These are phyloP conservation scores for Phyllotis vaccarum DNA, from an alignment of 2,797 vertebrate genomes.

Conservation along the genomic window DNA sequence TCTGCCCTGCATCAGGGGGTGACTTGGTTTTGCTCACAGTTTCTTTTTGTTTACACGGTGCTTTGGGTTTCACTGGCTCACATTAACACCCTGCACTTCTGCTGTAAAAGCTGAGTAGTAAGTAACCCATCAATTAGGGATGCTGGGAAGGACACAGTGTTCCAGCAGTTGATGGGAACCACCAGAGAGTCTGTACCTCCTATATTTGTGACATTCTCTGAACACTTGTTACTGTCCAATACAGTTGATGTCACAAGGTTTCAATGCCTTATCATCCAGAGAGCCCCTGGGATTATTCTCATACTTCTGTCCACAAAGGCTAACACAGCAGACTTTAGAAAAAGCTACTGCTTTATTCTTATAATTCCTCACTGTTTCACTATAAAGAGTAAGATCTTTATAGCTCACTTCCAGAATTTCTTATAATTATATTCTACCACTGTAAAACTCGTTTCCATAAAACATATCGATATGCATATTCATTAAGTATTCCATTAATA, in stretches of 20 bases:
- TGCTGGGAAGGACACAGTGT: neutral
- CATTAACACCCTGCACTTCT: neutral
- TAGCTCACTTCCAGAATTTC: conserved; percentile 41
- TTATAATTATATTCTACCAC: conserved; percentile 46
- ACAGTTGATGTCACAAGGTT: neutral
- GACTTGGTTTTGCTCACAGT: neutral
- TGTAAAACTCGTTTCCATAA: conserved; percentile 36
- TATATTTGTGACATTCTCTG: neutral
- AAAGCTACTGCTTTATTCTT: neutral
- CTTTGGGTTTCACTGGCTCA: neutral
- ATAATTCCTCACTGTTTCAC: conserved; percentile 20
- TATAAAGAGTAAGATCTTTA: conserved; percentile 53
- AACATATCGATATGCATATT: conserved; percentile 56
- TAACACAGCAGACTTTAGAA: conserved; percentile 47
- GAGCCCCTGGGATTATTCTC: conserved; percentile 13
- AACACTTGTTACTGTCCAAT: neutral
- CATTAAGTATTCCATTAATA: conserved; percentile 70
- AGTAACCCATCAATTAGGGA: neutral
- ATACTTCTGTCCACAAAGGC: conserved; percentile 19
- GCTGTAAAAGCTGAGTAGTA: neutral
- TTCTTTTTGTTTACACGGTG: neutral
- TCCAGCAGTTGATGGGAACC: neutral
- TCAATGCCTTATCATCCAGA: neutral
- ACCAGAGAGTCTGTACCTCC: neutral
- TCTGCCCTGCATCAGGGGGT: neutral